Base-by-base conservation (phyloP, 2,113 vertebrate genomes). In the Sylvilagus bachmani region DNA sequence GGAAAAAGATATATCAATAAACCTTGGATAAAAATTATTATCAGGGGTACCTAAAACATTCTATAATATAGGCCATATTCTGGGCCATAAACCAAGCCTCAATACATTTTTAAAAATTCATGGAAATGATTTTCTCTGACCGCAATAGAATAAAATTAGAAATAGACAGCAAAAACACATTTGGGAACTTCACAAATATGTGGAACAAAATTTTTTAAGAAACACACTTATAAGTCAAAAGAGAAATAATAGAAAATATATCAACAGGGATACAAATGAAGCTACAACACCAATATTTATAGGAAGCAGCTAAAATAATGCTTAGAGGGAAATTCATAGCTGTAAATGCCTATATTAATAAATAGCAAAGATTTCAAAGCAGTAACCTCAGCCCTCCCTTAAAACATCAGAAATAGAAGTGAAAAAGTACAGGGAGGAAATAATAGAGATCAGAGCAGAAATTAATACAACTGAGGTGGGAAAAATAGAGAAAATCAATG, bases 211-310 rank as follows among this genome's bases (percentile, higher is more conserved):
- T 44, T 44, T 44, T 44, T 82, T 81, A 86, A 86, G 33, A 14
- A 73, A 64, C 67, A 75, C 16, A n/a, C 36, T 79, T 91, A 19
- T 81, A 58, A 2, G 33, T 81, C 7, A 36, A 83, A 83, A 75
- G 49, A 83, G 79, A n/a, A 84, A 38, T 64, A 16, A 77, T 21
- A n/a, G 21, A 81, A 81, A 77, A 16, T 25, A 70, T 36, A 83
- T 80, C 80, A 36, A 88, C 71, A 62, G 84, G 14, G 92, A 74
- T 53, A 51, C 62, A 84, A 85, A 69, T 74, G 25, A 94, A 94
- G 58, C 38, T 24, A n/a, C 17, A 88, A 77, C 19, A 49, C 3
- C 17, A 64, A 64, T 71, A 58, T 24, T 27, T 73, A 14, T 74
- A 9, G 31, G 1, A 85, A 80, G 49, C 25, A 67, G 10, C 38